These are phyloP conservation scores for Cecropterus lyciades DNA, from an alignment of 1,140 invertebrate genomes.

Conservation along the genomic window DNA sequence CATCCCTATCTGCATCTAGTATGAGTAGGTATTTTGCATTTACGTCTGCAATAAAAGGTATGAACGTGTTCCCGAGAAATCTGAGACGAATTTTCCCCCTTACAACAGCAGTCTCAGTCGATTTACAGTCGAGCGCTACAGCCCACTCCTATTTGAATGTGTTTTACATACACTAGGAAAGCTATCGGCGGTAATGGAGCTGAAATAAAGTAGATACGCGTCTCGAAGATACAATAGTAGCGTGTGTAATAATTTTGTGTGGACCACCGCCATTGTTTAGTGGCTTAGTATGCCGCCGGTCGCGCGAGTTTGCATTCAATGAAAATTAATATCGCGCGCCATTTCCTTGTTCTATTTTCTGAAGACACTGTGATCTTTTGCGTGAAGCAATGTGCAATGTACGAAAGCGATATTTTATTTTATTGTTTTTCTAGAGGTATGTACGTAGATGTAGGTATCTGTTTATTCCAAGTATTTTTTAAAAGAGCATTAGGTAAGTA, in stretches of 20 bases:
- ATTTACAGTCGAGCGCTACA: slow-evolving; percentile 18
- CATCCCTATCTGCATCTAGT: neutral
- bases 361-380: neutral
- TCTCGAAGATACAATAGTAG: slow-evolving; percentile 51
- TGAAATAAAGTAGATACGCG: slow-evolving; percentile 57
- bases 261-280: slow-evolving; percentile 55
- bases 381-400: neutral
- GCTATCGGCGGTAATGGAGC: slow-evolving; percentile 48
- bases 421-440: no score
- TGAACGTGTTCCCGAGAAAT: slow-evolving; percentile 14
- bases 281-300: slow-evolving; percentile 51
- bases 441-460: no score
- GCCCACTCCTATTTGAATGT: slow-evolving; percentile 55
- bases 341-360: slow-evolving; percentile 56
- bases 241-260: slow-evolving; percentile 52
- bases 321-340: slow-evolving; percentile 57
- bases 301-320: slow-evolving; percentile 50
- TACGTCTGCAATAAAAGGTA: slow-evolving; percentile 4
- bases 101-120: slow-evolving; percentile 17
- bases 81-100: slow-evolving; percentile 22
- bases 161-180: slow-evolving; percentile 58
- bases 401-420: neutral
- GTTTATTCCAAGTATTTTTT: no score
- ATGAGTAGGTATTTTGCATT: neutral
- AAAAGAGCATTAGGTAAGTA: no score